A percentile compares a stretch with the other conserved stretches of the same genome.
These are phyloP conservation scores for Sapajus apella DNA, from an alignment of 2,113 vertebrate genomes.

Conservation along the genomic window DNA sequence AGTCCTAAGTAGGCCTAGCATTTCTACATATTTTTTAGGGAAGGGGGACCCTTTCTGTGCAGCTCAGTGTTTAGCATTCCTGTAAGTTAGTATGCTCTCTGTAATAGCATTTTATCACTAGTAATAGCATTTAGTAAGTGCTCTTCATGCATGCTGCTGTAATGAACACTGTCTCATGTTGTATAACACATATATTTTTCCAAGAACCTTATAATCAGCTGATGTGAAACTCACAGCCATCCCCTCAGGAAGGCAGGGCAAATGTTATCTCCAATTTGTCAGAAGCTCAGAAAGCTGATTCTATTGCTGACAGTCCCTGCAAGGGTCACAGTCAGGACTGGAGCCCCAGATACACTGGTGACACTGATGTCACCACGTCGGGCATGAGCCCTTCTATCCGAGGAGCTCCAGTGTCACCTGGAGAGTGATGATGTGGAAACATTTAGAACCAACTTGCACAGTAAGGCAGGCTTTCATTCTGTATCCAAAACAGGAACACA, in stretches of 20 bases:
- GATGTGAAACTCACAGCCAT: background rate
- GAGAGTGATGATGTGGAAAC: too few relatives aligned
- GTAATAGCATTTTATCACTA: background rate
- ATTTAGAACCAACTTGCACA: background rate
- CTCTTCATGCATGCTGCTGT: background rate
- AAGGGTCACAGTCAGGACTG: background rate
- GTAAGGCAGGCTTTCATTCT: background rate
- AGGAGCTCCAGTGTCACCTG: too few relatives aligned
- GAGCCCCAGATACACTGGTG: fast-evolving
- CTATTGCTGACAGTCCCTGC: background rate
- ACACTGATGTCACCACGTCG: fast-evolving
- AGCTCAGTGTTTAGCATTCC: background rate
- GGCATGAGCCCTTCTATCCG: background rate
- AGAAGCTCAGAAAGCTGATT: background rate
- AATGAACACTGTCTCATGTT: background rate
- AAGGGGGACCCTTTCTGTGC: background rate
- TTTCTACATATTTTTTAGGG: background rate
- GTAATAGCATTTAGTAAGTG: background rate
- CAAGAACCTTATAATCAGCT: background rate
- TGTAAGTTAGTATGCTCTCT: background rate
- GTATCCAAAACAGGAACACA: background rate
- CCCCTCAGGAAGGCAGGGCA: background rate
- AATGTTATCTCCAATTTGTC: background rate
- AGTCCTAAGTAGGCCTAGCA: background rate
- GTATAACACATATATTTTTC: background rate